Percentiles rank a stretch among this genome's conserved stretches.
These are phyloP conservation scores for Eustalomyia histrio DNA, from an alignment of 2,888 invertebrate genomes.

Conservation along the genomic window DNA sequence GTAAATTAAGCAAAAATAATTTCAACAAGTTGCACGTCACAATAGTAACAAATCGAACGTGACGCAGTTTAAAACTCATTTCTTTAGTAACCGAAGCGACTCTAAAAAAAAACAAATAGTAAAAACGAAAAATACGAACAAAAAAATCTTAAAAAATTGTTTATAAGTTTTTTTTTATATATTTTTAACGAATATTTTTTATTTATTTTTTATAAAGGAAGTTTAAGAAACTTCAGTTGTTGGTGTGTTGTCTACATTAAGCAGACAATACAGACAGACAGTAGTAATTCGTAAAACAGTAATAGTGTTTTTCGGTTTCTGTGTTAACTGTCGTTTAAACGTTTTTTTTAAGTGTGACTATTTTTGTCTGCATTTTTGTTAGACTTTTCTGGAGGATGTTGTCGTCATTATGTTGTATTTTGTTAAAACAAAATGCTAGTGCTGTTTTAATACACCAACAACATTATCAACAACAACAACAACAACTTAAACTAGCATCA, in stretches of 20 bases:
- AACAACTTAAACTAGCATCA: slow-evolving; percentile 41
- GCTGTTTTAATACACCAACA: slow-evolving; percentile 47
- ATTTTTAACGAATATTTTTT: slow-evolving; percentile 21
- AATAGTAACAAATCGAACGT: slow-evolving; percentile 68
- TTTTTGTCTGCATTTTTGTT: not conserved
- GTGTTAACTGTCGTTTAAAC: slow-evolving; percentile 50
- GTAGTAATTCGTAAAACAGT: slow-evolving; percentile 15
- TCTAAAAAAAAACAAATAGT: slow-evolving; percentile 11
- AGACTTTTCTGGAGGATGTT: slow-evolving; percentile 51
- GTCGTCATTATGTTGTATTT: slow-evolving; percentile 63
- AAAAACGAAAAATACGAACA: slow-evolving; percentile 14
- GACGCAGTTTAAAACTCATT: slow-evolving; percentile 64
- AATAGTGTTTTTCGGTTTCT: slow-evolving; percentile 37
- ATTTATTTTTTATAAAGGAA: slow-evolving; percentile 20
- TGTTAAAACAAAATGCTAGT: slow-evolving; percentile 63
- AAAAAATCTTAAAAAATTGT: slow-evolving; percentile 24
- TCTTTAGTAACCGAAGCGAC: slow-evolving; percentile 30
- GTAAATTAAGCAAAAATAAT: slow-evolving; percentile 64
- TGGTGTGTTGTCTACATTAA: not conserved
- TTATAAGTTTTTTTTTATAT: slow-evolving; percentile 3
- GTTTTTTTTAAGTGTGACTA: slow-evolving; percentile 42
- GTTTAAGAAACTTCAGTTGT: slow-evolving; percentile 8
- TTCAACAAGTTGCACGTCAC: slow-evolving; percentile 65
- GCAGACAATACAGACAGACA: not conserved
- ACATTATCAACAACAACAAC: slow-evolving; percentile 16